Evolutionary conservation across 2,888 invertebrate species (phyloP), one percentile per base, ranked within the genome.

Genomic region (Standfussiana lucernea): DNA sequence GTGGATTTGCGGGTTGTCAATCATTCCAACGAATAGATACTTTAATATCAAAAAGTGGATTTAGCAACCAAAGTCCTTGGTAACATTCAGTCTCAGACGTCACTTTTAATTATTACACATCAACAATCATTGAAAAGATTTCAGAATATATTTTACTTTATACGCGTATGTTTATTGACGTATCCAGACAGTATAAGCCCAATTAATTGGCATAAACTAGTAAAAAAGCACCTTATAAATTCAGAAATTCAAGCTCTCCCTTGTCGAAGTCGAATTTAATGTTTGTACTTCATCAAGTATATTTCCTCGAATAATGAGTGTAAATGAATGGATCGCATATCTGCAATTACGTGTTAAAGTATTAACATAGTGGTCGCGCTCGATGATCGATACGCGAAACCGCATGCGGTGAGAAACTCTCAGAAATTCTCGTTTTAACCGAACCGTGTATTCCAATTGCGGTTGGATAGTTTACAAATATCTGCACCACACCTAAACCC

Each of bases 321-420:
- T 61, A 56, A 84, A 82, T 82, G 24, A 84, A 80, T 76, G 76
- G 73, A 86, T 75, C 84, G 79, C 62, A 45, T 66, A 32, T 86
- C 80, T 74, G 74, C 80, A 80, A 84, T 86, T 79, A 72, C 32
- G 35, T 83, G 83, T 62, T 78, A 83, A 86, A 70, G 69, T 80
- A 76, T 84, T 69, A 79, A 83, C 86, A 65, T 53, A 62, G 66
- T 47, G 83, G 86, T 64, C 37, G 40, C 74, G 42, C 24, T 82
- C 42, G 47, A 69, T 86, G 72, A 74, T 86, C 74, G 79, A 75
- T 84, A 78, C 59, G 64, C 45, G 67, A 53, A 72, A 75, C 72
- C 84, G 75, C 37, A 75, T 45, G 74, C 62, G 86, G 83, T 67
- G 80, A 67, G 59, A 32, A 53, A 53, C 53, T 70, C 61, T 21